Conservation (phyloP, 2,797 vertebrate species). For the Loris lydekkerianus region DNA sequence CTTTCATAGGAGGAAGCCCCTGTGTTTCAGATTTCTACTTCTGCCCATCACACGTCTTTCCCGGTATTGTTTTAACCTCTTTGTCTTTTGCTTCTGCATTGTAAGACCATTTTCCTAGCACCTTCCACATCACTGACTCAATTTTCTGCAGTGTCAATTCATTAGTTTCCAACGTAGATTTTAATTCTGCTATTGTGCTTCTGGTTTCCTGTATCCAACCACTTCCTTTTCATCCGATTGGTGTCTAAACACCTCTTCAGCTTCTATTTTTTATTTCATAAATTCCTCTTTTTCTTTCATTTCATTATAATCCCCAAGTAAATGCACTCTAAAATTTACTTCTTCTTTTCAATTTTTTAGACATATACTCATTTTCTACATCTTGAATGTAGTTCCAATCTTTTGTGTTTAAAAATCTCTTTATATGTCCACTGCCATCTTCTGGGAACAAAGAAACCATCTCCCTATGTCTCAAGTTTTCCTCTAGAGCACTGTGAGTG, state of each 20-base stretch:
- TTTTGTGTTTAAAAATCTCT: constrained; percentile 48
- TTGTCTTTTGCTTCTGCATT: constrained; percentile 69
- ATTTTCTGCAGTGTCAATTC: constrained; percentile 77
- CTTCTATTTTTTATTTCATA: constrained; percentile 63
- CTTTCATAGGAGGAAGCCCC: constrained; percentile 26
- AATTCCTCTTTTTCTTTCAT: constrained; percentile 57
- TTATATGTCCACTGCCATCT: neutral
- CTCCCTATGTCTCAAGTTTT: neutral
- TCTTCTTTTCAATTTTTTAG: neutral
- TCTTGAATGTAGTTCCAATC: constrained; percentile 1
- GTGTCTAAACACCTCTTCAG: constrained; percentile 63
- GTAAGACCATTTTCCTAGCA: constrained; percentile 66
- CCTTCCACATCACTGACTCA: constrained; percentile 77
- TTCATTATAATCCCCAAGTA: constrained; percentile 63
- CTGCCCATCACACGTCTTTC: constrained; percentile 65
- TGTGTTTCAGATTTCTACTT: constrained; percentile 27
- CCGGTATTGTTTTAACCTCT: constrained; percentile 69
- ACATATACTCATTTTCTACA: constrained; percentile 37
- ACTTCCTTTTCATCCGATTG: constrained; percentile 49
- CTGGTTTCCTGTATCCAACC: constrained; percentile 21
- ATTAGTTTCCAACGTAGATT: constrained; percentile 60
- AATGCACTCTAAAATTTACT: constrained; percentile 25
- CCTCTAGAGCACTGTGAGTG: neutral
- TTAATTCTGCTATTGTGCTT: constrained; percentile 66
- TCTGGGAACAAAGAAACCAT: neutral